Percentiles rank a stretch among this genome's conserved stretches.
Conservation (phyloP, 2,113 vertebrate genomes). For the Spea multiplicata region DNA sequence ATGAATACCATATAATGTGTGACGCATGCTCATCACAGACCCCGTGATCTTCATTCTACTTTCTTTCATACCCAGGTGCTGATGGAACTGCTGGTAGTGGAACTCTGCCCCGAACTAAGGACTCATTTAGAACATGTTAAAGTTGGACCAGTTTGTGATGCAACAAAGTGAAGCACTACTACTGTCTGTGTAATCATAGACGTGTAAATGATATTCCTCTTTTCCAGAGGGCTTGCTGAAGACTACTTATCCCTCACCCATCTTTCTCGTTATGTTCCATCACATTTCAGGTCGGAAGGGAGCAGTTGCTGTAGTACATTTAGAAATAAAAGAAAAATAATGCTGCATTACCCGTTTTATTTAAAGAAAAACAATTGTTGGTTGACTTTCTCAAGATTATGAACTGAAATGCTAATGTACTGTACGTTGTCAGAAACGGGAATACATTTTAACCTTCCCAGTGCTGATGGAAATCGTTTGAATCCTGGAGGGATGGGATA, state of each 20-base stretch:
- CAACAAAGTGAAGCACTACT: conserved; percentile 62
- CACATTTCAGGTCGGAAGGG: conserved; percentile 63
- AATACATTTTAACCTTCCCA: conserved; percentile 76
- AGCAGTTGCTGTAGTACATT: conserved; percentile 59
- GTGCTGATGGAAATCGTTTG: conserved; percentile 52
- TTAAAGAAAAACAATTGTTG: conserved; percentile 56
- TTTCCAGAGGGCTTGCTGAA: conserved; percentile 71
- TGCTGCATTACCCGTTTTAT: conserved; percentile 65
- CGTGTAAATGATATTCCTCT: conserved; percentile 75
- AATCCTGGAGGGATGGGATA: neutral
- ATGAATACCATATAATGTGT: too few relatives aligned
- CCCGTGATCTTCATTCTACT: neutral
- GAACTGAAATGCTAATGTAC: conserved; percentile 73
- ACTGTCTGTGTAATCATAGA: conserved; percentile 73
- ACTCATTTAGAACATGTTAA: conserved; percentile 76
- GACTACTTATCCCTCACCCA: conserved; percentile 60
- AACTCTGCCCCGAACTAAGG: conserved; percentile 89
- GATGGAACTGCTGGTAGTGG: conserved; percentile 90
- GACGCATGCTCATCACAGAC: neutral
- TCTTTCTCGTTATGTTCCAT: conserved; percentile 60
- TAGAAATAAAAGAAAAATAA: conserved; percentile 54
- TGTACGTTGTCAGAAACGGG: conserved; percentile 66
- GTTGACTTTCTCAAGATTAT: conserved; percentile 61
- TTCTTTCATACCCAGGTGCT: conserved; percentile 71
- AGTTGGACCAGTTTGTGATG: conserved; percentile 61